These are phyloP conservation scores for Asobara japonica DNA, from an alignment of 1,140 invertebrate species.

Conservation along the genomic window DNA sequence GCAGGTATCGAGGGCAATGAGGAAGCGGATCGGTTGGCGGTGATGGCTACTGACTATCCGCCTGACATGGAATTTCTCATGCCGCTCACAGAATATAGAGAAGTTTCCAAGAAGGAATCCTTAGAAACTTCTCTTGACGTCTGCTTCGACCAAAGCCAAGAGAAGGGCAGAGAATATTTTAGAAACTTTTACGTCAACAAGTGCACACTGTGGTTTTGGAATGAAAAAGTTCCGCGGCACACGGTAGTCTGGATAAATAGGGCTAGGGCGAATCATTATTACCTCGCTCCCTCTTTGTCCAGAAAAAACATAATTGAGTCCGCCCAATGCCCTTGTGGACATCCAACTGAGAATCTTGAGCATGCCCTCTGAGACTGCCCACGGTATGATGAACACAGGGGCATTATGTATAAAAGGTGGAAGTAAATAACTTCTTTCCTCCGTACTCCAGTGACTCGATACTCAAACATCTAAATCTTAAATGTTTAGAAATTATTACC, in stretches of 20 bases:
- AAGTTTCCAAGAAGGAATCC: not conserved
- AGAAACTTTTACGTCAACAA: not conserved
- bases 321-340: too few species aligned
- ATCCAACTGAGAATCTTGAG: too few species aligned
- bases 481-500: too few species aligned
- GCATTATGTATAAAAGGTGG: too few species aligned
- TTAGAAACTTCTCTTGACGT: not conserved
- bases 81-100: not conserved
- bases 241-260: not conserved
- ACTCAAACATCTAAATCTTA: not conserved
- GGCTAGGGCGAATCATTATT: not conserved
- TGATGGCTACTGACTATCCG: too few species aligned
- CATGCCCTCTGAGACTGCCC: too few species aligned
- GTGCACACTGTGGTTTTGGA: not conserved
- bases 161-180: not conserved
- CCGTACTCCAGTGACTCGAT: too few species aligned
- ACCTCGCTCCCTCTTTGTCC: not conserved
- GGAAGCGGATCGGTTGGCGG: too few species aligned
- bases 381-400: too few species aligned
- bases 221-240: not conserved
- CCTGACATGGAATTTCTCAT: not conserved
- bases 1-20: too few species aligned
- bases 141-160: not conserved
- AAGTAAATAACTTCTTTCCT: too few species aligned
- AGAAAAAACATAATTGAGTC: too few species aligned